Conservation (phyloP, 2,113 vertebrate genomes). For the Rostratula benghalensis region DNA sequence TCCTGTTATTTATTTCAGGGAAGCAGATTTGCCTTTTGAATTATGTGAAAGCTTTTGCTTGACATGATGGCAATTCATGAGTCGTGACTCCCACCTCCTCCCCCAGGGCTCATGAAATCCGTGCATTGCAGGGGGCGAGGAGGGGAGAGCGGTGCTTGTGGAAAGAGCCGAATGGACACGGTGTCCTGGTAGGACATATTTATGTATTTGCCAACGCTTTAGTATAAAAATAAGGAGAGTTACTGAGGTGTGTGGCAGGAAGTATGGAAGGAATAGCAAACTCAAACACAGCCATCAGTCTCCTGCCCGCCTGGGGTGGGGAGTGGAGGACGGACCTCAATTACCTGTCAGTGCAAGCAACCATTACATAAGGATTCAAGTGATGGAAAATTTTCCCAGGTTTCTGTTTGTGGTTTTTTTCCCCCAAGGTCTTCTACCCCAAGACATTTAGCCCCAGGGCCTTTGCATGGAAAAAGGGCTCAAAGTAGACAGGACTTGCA, state of each 20-base stretch:
- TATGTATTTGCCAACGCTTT: constrained; percentile 60
- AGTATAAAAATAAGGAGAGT: constrained; percentile 46
- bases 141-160: background rate
- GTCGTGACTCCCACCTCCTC: constrained; percentile 10
- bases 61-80: constrained; percentile 64
- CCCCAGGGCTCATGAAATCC: constrained; percentile 34
- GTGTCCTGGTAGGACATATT: constrained; percentile 57
- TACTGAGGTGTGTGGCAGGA: background rate
- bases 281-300: constrained; percentile 54
- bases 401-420: background rate
- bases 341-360: background rate
- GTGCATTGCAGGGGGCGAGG: background rate
- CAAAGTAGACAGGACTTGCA: accelerated
- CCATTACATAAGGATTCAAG: background rate
- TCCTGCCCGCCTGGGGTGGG: background rate
- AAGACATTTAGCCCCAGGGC: background rate
- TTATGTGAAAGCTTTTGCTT: constrained; percentile 60
- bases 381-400: background rate
- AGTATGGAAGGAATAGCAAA: constrained; percentile 9
- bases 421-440: background rate
- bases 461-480: background rate
- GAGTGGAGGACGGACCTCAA: background rate
- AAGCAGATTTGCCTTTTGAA: constrained; percentile 59
- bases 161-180: background rate
- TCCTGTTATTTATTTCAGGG: constrained; percentile 30